Percentiles rank a stretch among this genome's conserved stretches.
These are phyloP conservation scores for Eilema caniola DNA, from an alignment of 2,888 invertebrate genomes.

Conservation along the genomic window DNA sequence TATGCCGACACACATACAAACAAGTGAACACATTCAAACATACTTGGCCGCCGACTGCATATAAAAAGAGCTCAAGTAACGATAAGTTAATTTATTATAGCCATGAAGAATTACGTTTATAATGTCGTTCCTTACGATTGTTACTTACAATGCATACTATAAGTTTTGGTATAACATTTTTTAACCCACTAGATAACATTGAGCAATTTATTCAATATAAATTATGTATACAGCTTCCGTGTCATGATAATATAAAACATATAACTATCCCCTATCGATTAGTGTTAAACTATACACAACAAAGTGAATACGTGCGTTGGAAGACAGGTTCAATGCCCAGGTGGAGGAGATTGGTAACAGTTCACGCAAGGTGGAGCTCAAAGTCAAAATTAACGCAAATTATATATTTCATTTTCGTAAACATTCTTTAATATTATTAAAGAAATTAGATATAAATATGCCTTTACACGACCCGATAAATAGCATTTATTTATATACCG, in stretches of 20 bases:
- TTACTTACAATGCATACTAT: conserved; percentile 60
- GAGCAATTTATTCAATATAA: conserved; percentile 69
- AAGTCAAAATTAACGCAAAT: conserved; percentile 47
- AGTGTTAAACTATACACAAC: conserved; percentile 78
- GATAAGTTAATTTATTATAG: conserved; percentile 56
- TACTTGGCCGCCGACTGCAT: conserved; percentile 38
- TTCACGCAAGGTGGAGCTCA: conserved; percentile 51
- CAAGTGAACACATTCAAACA: conserved; percentile 40
- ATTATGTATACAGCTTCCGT: conserved; percentile 54
- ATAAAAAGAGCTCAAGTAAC: conserved; percentile 51
- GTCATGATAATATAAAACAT: conserved; percentile 49
- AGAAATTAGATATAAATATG: conserved; percentile 50
- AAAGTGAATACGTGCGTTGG: conserved; percentile 69
- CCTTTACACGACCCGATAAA: conserved; percentile 43
- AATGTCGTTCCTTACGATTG: conserved; percentile 38
- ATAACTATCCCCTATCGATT: conserved; percentile 50
- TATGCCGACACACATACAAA: conserved; percentile 55
- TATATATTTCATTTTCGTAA: conserved; percentile 51
- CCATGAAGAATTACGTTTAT: conserved; percentile 48
- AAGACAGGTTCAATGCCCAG: conserved; percentile 79
- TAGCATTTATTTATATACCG: conserved; percentile 35
- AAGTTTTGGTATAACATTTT: conserved; percentile 71
- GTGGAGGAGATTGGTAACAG: conserved; percentile 76
- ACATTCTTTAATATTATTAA: conserved; percentile 44
- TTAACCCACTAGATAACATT: conserved; percentile 80